Evolutionary conservation across 2,797 vertebrate genomes (phyloP), one percentile per base, ranked within the genome.

Genomic region (Ctenosaura bakeri): DNA sequence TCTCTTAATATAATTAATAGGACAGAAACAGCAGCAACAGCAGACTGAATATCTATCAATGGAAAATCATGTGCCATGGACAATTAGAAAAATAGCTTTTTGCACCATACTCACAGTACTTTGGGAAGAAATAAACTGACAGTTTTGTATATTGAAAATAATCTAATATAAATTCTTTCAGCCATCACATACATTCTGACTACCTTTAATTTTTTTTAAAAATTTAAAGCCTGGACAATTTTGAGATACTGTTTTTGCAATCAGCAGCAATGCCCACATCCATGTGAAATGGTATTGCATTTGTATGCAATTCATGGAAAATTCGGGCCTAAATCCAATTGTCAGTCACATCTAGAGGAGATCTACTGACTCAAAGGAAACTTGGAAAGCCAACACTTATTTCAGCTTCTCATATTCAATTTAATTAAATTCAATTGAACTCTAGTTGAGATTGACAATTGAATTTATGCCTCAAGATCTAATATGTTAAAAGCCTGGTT

Each of bases 1-100:
- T 94, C 87, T 90, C 87, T 38, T 46, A 50, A 78, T 38, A n/a
- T 71, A 86, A 71, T 69, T n/a, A 38, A 89, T 42, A 69, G 56
- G 0, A 77, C 35, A 91, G 10, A 77, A 77, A 84, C 35, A 91
- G 0, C 29, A 54, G 29, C 35, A 91, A 0, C 29, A 42, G 29
- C 6, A 2, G 20, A 5, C 26, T 79, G 54, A 74, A 71, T 46
- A 77, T 13, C 35, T 92, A 2, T 26, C 59, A 83, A 93, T 82
- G 3, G 56, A 86, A 78, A 92, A 85, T 81, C 1, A 16, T 59
- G 81, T 56, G 29, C 9, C 29, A 89, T 82, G 42, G 13, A 12
- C 87, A 1, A 24, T 83, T 24, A 24, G n/a, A 42, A 73, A 38
- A 87, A 35, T 12, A 50, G 42, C 62, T 76, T 69, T 26, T 8